Evolutionary conservation across 2,113 vertebrate species (phyloP).

Genomic region (Xiphorhynchus elegans): DNA sequence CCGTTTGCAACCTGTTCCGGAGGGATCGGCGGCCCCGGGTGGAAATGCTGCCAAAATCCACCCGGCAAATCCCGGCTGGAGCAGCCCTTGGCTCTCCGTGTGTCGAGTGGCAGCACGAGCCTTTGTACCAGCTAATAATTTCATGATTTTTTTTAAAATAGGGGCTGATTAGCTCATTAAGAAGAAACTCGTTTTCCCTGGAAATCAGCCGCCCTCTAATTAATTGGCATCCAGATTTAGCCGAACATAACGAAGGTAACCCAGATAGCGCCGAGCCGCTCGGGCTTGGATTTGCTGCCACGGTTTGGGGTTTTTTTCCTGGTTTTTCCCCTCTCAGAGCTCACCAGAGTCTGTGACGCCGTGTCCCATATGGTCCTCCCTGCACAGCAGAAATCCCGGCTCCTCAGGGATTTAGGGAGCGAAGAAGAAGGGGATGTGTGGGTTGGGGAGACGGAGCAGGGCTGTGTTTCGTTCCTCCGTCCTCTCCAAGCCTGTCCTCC

Average conservation of each 20-base stretch:
- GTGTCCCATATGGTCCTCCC: background rate
- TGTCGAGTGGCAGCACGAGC: background rate
- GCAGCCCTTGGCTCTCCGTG: fast-evolving
- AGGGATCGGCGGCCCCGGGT: fast-evolving
- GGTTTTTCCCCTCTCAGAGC: background rate
- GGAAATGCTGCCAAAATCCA: background rate
- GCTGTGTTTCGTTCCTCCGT: background rate
- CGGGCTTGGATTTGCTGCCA: constrained; percentile 5
- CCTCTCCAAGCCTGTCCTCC: background rate
- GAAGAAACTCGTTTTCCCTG: constrained; percentile 9
- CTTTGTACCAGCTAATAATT: background rate
- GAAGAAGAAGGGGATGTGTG: fast-evolving
- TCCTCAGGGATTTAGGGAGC: fast-evolving
- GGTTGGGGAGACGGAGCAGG: background rate
- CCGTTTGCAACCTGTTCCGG: background rate
- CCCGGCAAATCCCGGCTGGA: background rate
- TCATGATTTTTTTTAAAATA: background rate
- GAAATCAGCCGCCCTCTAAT: constrained; percentile 35
- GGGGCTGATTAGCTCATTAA: background rate
- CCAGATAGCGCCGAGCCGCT: constrained; percentile 26
- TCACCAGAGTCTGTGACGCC: background rate
- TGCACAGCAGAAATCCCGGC: background rate
- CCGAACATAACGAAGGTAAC: constrained; percentile 36
- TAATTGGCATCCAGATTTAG: constrained; percentile 52
- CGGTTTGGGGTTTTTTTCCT: background rate